A percentile compares a stretch with the other conserved stretches of the same genome.
phyloP scores from a whole-genome alignment of 2,113 vertebrate species.

The Riparia riparia region DNA sequence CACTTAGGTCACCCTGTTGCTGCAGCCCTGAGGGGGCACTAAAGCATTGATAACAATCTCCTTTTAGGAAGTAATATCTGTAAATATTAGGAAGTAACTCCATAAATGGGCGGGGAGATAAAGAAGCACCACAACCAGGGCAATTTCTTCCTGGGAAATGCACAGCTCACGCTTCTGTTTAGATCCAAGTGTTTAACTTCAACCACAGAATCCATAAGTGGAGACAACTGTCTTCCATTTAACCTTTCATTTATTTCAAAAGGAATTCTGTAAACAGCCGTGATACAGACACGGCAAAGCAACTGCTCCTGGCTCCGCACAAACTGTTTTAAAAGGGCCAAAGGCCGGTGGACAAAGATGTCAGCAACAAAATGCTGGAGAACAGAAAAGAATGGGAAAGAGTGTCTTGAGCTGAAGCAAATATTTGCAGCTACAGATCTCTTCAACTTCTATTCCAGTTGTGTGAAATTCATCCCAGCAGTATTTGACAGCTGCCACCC shows the following conservation, averaged over 20 bases:
- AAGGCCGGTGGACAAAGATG: neutral
- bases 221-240: neutral
- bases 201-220: neutral
- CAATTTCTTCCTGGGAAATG: neutral
- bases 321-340: neutral
- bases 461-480: neutral
- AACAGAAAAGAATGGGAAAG: neutral
- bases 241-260: neutral
- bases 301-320: neutral
- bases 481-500: neutral
- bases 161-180: neutral
- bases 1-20: accelerated
- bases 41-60: neutral
- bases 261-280: neutral
- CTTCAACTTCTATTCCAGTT: neutral
- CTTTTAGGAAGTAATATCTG: neutral
- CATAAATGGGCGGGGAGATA: neutral
- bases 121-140: neutral
- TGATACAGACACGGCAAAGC: neutral
- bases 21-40: neutral
- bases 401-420: neutral
- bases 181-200: neutral
- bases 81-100: neutral
- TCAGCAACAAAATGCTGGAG: neutral
- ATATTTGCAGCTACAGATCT: neutral